These are phyloP conservation scores for Scrobipalpa atriplicella DNA, from an alignment of 2,888 invertebrate genomes.

Conservation along the genomic window DNA sequence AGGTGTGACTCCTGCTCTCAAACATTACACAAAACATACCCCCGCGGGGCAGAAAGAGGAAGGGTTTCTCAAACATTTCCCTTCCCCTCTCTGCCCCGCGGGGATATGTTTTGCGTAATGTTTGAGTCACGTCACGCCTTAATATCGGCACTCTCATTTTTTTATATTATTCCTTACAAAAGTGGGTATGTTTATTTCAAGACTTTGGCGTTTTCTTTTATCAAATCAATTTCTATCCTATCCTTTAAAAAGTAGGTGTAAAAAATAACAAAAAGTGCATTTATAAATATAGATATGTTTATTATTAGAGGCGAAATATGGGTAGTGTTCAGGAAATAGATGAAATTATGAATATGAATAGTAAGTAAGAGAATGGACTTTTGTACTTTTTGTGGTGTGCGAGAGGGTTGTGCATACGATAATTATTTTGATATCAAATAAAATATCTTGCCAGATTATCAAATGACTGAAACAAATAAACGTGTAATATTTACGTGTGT, in stretches of 20 bases:
- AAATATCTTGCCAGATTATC: constrained; percentile 29
- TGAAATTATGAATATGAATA: constrained; percentile 61
- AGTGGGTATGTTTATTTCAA: not conserved
- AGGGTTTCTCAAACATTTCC: too few species aligned
- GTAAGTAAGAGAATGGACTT: constrained; percentile 67
- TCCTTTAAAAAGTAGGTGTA: constrained; percentile 61
- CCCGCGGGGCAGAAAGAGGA: too few species aligned
- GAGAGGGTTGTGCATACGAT: constrained; percentile 63
- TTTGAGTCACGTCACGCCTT: too few species aligned
- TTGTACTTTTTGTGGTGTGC: constrained; percentile 78
- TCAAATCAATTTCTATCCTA: constrained; percentile 34
- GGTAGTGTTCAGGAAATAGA: constrained; percentile 72
- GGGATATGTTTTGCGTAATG: too few species aligned
- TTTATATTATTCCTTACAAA: not conserved
- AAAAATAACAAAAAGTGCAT: constrained; percentile 78
- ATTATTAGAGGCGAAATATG: constrained; percentile 69
- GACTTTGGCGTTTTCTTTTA: not conserved
- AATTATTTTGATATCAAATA: constrained; percentile 38
- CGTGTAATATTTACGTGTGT: constrained; percentile 35
- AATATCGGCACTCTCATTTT: not conserved
- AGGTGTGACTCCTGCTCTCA: too few species aligned
- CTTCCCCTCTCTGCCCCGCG: too few species aligned
- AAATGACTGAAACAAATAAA: not conserved
- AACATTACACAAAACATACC: too few species aligned
- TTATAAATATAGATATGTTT: constrained; percentile 75